These are phyloP conservation scores for Mirza zaza DNA, from an alignment of 2,113 vertebrate genomes.

Conservation along the genomic window DNA sequence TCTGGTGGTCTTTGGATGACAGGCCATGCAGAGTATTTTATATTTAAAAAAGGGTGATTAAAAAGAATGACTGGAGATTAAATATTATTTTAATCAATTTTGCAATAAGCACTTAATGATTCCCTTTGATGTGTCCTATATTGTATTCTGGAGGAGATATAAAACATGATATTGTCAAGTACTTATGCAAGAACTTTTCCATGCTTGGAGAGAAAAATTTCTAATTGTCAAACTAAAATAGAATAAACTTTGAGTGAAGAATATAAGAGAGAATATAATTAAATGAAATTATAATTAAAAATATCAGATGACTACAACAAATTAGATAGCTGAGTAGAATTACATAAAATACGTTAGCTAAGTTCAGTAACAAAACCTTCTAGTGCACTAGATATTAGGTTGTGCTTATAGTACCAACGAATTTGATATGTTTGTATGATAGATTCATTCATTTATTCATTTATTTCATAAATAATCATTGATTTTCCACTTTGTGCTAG, in stretches of 20 bases:
- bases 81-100: background rate
- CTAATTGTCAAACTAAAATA: background rate
- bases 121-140: background rate
- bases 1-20: too few species aligned
- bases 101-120: background rate
- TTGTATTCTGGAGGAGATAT: background rate
- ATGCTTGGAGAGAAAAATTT: background rate
- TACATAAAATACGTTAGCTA: background rate
- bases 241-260: background rate
- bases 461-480: background rate
- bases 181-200: background rate
- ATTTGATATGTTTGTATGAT: background rate
- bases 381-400: background rate
- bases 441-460: background rate
- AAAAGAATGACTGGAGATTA: background rate
- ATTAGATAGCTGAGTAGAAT: background rate
- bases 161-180: background rate
- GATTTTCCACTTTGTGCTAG: background rate
- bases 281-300: background rate
- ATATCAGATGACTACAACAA: background rate
- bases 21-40: background rate
- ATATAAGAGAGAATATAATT: background rate
- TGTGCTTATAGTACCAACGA: background rate
- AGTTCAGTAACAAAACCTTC: background rate
- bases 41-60: background rate